phyloP scores from a whole-genome alignment of 1,140 invertebrate species.

The Bombus ignitus region DNA sequence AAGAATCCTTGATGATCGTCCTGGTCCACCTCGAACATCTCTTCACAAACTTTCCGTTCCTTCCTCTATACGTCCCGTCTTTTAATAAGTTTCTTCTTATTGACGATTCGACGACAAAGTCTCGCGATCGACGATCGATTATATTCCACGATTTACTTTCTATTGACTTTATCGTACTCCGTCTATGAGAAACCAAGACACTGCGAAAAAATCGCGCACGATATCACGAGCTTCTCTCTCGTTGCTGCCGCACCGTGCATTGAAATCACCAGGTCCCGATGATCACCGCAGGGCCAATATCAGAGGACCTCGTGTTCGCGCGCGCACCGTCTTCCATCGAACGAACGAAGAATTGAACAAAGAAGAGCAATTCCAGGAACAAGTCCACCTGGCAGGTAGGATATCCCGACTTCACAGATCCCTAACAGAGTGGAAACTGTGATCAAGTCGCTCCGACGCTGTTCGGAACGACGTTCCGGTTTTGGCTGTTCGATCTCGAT shows the following conservation, averaged over 20 bases:
- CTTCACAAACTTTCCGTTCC: background rate
- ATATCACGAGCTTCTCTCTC: background rate
- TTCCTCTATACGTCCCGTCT: background rate
- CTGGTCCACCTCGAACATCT: conserved; percentile 3
- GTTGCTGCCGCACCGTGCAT: conserved; percentile 51
- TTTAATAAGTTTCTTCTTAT: background rate
- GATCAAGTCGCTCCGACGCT: background rate
- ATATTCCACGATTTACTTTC: conserved; percentile 23
- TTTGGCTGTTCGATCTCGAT: background rate
- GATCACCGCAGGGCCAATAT: conserved; percentile 17
- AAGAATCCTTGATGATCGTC: conserved; percentile 26
- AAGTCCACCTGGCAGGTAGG: conserved; percentile 35
- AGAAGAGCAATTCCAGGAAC: conserved; percentile 13
- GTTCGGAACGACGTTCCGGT: conserved; percentile 4
- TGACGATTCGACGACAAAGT: background rate
- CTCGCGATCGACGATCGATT: background rate
- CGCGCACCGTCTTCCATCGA: background rate
- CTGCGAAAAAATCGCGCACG: conserved; percentile 30
- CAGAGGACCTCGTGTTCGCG: conserved; percentile 7
- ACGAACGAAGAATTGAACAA: too few relatives aligned
- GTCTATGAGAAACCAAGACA: background rate
- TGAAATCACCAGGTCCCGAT: conserved; percentile 58
- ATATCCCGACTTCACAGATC: background rate
- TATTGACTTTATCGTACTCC: background rate
- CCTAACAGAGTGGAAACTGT: background rate